Base-by-base conservation (phyloP, 2,888 invertebrate genomes). In the Choristoneura rosaceana region DNA sequence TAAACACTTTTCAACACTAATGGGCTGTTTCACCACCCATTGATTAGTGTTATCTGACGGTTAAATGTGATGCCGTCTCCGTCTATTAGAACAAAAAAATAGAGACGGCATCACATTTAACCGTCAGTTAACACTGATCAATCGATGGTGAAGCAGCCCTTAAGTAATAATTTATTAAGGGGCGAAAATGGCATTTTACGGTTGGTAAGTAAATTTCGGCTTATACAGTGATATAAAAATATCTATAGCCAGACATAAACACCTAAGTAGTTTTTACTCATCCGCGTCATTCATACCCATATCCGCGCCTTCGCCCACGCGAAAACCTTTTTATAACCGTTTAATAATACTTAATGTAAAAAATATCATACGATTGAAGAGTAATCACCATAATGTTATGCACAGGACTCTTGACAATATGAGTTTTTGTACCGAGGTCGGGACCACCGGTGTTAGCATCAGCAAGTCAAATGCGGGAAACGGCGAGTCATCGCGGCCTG, bases 391-490 rank as follows among this genome's bases (percentile, higher is more conserved):
- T 81, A 83, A 81, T 79, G 76, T 77, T 78, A 84, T 82, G 81
- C 81, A 70, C 75, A 70, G 79, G 81, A 79, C 79, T 78, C 66
- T 71, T 74, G 71, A 75, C 81, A 77, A 79, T 77, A 82, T 85
- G 81, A 84, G 82, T 83, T 83, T 84, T 82, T 87, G 81, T 81
- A 76, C 76, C 74, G 76, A 73, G 79, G 77, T 84, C 81, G 77
- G 83, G 90, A 90, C 90, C 91, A 90, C 91, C 90, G 85, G 88
- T 90, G 86, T 86, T 85, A 85, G 47, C 86, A 90, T 92, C 89
- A 90, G 85, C 89, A 90, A 91, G 89, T 90, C 88, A 84, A 91
- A 90, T 90, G 82, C 76, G 75, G 78, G 86, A 85, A 86, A 80
- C 79, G 79, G 85, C 87, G 74, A 82, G 90, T 91, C 91, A 90